These are phyloP conservation scores for Prolemur simus DNA, from an alignment of 2,113 vertebrate species.

Conservation along the genomic window DNA sequence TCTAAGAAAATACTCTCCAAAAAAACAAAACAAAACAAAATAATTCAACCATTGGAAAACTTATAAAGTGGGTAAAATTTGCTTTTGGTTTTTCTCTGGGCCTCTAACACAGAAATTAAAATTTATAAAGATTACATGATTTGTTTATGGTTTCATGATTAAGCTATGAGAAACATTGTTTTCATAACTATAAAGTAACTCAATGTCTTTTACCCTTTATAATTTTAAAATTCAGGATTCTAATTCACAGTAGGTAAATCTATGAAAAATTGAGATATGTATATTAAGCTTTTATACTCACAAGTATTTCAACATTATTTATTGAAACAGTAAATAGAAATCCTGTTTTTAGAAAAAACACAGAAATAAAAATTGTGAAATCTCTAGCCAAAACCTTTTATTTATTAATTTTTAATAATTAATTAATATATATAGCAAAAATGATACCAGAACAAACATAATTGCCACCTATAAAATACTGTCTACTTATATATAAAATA, in stretches of 20 bases:
- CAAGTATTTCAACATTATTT: neutral
- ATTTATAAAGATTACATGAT: neutral
- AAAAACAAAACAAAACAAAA: neutral
- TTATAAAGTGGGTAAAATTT: neutral
- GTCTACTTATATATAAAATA: neutral
- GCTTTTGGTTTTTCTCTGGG: neutral
- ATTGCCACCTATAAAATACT: neutral
- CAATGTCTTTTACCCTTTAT: neutral
- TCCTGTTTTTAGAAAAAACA: neutral
- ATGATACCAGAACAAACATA: neutral
- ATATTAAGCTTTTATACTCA: neutral
- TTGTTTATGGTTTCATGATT: neutral
- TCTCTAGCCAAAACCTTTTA: neutral
- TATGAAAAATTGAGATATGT: neutral
- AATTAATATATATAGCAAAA: neutral
- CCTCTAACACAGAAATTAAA: neutral
- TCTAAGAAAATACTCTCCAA: neutral
- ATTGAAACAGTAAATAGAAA: neutral
- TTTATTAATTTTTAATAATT: neutral
- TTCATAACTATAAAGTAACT: neutral
- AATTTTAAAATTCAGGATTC: neutral
- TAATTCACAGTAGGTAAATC: neutral
- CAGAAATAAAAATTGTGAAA: neutral
- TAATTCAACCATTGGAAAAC: neutral
- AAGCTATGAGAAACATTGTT: neutral